A percentile compares a stretch with the other conserved stretches of the same genome.
Evolutionary conservation across 2,113 vertebrate species (phyloP).

Genomic region (Potamarius usumacintae): DNA sequence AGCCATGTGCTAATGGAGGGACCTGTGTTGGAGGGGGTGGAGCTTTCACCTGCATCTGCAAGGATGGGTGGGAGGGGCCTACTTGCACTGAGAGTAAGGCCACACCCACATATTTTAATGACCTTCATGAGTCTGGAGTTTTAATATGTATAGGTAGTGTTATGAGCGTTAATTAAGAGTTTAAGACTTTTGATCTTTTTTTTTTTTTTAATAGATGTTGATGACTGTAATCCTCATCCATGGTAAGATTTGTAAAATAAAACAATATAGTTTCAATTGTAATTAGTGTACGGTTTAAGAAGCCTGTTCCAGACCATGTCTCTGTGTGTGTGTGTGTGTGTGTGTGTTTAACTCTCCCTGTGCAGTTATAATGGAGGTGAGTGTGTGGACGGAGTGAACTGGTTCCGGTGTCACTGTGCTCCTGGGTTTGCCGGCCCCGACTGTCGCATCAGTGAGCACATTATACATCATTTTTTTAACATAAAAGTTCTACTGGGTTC

Average conservation of each 20-base stretch:
- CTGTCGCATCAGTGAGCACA: constrained; percentile 94
- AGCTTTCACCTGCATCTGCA: constrained; percentile 91
- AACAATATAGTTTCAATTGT: background rate
- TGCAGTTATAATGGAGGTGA: constrained; percentile 90
- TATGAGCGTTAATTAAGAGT: background rate
- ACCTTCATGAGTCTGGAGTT: background rate
- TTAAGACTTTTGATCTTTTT: constrained; percentile 30
- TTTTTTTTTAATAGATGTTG: constrained; percentile 76
- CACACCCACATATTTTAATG: background rate
- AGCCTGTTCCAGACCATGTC: background rate
- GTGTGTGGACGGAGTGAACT: constrained; percentile 92
- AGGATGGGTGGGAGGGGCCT: constrained; percentile 92
- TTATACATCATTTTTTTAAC: background rate
- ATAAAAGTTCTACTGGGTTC: constrained; percentile 35
- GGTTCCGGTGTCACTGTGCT: constrained; percentile 93
- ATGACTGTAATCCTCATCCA: constrained; percentile 93
- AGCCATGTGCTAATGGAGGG: constrained; percentile 89
- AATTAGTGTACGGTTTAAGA: background rate
- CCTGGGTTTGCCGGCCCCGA: constrained; percentile 92
- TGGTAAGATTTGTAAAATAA: constrained; percentile 79
- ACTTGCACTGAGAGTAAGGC: constrained; percentile 88
- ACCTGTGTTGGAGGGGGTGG: constrained; percentile 90
- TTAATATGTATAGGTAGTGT: background rate
- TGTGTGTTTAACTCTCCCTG: constrained; percentile 7
- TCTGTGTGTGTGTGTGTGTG: background rate